phyloP scores from a whole-genome alignment of 1,140 invertebrate genomes.

The Leptonema lineaticorne region DNA sequence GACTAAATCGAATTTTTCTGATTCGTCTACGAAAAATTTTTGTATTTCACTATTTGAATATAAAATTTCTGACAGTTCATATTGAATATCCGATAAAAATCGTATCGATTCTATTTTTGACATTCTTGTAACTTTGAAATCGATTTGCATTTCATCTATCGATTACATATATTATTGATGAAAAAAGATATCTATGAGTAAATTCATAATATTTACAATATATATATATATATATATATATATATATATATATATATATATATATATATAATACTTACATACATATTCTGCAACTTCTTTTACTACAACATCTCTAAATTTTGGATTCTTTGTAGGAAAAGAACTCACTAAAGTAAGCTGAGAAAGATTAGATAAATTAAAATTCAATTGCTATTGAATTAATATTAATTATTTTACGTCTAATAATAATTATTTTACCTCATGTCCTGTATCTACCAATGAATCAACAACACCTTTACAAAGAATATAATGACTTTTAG shows the following conservation, averaged over 20 bases:
- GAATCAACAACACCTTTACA: background rate
- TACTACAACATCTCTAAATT: background rate
- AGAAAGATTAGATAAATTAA: background rate
- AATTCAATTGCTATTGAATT: background rate
- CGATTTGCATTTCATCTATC: no score
- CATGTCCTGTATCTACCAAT: background rate
- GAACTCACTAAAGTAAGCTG: background rate
- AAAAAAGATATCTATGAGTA: no score
- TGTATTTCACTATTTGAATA: background rate
- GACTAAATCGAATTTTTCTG: slow-evolving; percentile 30
- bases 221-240: no score
- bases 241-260: no score
- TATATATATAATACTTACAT: no score
- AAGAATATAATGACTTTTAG: background rate
- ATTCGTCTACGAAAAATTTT: slow-evolving; percentile 8
- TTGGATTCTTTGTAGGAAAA: background rate
- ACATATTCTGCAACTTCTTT: no score
- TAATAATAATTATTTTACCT: background rate
- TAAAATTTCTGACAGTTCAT: background rate
- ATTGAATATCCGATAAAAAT: background rate
- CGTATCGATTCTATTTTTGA: background rate
- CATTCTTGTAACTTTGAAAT: background rate
- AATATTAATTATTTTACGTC: background rate
- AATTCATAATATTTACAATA: background rate
- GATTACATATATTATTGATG: no score